phyloP scores from a whole-genome alignment of 2,888 invertebrate species.

The Megalurothrips usitatus region DNA sequence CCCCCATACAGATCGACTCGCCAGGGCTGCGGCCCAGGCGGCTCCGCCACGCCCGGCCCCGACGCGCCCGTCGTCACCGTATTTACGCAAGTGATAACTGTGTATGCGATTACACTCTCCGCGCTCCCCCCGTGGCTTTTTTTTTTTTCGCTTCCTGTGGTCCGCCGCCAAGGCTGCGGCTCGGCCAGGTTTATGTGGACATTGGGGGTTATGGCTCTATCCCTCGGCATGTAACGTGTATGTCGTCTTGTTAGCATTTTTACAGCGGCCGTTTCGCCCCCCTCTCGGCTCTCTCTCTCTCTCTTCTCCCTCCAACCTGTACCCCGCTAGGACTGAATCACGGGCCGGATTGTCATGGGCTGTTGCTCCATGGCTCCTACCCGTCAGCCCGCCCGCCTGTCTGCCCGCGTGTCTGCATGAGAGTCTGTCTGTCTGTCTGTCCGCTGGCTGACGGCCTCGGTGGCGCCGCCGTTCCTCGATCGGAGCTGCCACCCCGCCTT shows the following conservation, averaged over 20 bases:
- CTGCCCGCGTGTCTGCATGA: background rate
- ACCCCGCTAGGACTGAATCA: no score
- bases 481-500: no score
- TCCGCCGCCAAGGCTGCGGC: background rate
- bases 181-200: conserved; percentile 17
- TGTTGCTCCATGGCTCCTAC: background rate
- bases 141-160: background rate
- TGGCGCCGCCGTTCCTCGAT: background rate
- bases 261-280: background rate
- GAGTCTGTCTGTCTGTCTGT: background rate
- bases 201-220: conserved; percentile 7
- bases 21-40: background rate
- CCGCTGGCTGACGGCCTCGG: background rate
- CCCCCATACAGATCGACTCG: background rate
- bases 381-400: background rate
- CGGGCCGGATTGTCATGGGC: conserved; percentile 2
- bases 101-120: conserved; percentile 16
- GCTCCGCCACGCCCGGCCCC: background rate
- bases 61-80: background rate
- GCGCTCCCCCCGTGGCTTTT: background rate
- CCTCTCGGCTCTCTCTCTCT: background rate
- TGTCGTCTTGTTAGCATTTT: conserved; percentile 21
- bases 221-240: background rate
- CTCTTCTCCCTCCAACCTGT: no score
- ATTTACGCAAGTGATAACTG: conserved; percentile 26